Percentiles rank a stretch among this genome's conserved stretches.
Evolutionary conservation across 2,888 invertebrate genomes (phyloP).

Genomic region (Phyto melanocephala): DNA sequence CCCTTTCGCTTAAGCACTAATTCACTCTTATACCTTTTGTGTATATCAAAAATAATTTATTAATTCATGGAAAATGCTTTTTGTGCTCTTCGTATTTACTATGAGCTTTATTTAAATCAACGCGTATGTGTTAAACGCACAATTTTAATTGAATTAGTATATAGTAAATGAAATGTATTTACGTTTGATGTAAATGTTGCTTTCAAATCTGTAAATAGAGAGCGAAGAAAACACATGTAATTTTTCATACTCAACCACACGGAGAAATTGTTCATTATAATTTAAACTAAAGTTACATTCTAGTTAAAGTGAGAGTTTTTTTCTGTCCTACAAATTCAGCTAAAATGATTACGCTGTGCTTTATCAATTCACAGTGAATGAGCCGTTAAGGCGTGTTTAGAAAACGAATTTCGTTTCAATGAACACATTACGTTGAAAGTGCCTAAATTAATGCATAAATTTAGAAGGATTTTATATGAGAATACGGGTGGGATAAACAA

Average conservation of each 20-base stretch:
- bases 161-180: conserved; percentile 3
- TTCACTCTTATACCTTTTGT: not conserved
- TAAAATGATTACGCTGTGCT: not conserved
- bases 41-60: not conserved
- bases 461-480: not conserved
- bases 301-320: not conserved
- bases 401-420: conserved; percentile 6
- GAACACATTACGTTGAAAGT: conserved; percentile 14
- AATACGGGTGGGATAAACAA: not conserved
- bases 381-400: not conserved
- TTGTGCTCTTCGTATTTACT: not conserved
- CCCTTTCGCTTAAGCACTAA: not conserved
- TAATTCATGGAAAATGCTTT: not conserved
- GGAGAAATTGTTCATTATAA: not conserved
- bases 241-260: not conserved
- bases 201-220: not conserved
- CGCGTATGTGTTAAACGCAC: not conserved
- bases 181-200: conserved; percentile 8
- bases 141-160: conserved; percentile 37
- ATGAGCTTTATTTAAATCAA: not conserved
- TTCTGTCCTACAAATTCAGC: not conserved
- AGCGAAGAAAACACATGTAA: not conserved
- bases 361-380: not conserved
- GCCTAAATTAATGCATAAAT: conserved; percentile 4
- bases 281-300: not conserved